phyloP scores from a whole-genome alignment of 2,113 vertebrate genomes.

The Aspiorhynchus laticeps region DNA sequence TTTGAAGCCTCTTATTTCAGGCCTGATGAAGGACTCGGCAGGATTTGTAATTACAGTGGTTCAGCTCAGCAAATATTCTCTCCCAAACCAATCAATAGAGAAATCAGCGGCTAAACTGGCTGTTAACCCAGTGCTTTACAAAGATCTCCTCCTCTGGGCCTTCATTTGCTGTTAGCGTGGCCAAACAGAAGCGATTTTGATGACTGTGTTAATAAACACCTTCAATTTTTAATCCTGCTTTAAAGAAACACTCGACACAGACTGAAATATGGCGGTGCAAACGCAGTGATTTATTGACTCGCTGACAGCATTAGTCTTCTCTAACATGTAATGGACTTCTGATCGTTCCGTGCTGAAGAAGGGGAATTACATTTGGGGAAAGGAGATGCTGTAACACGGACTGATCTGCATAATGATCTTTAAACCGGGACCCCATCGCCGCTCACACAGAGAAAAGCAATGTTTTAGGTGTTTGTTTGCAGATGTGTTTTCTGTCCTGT shows the following conservation, averaged over 20 bases:
- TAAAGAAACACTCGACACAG: neutral
- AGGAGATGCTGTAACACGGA: constrained; percentile 27
- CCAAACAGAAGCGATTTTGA: neutral
- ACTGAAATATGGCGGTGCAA: constrained; percentile 3
- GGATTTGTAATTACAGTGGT: constrained; percentile 28
- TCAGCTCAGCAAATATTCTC: constrained; percentile 25
- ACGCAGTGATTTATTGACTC: constrained; percentile 41
- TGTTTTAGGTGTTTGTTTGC: constrained; percentile 8
- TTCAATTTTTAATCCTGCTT: constrained; percentile 44
- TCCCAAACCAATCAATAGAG: neutral
- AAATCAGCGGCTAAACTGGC: constrained; percentile 8
- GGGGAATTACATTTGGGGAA: constrained; percentile 54
- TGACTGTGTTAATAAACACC: constrained; percentile 20
- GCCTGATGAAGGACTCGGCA: neutral
- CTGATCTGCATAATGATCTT: constrained; percentile 57
- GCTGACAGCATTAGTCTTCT: constrained; percentile 55
- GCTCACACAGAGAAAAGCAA: neutral
- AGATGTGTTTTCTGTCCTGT: neutral
- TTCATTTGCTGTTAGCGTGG: neutral
- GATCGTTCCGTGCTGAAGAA: constrained; percentile 44
- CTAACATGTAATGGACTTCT: constrained; percentile 57
- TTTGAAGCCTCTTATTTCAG: neutral
- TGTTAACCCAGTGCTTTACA: neutral
- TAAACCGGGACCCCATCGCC: constrained; percentile 21
- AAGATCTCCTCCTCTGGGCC: neutral